phyloP scores from a whole-genome alignment of 2,113 vertebrate genomes.

The Canis aureus region DNA sequence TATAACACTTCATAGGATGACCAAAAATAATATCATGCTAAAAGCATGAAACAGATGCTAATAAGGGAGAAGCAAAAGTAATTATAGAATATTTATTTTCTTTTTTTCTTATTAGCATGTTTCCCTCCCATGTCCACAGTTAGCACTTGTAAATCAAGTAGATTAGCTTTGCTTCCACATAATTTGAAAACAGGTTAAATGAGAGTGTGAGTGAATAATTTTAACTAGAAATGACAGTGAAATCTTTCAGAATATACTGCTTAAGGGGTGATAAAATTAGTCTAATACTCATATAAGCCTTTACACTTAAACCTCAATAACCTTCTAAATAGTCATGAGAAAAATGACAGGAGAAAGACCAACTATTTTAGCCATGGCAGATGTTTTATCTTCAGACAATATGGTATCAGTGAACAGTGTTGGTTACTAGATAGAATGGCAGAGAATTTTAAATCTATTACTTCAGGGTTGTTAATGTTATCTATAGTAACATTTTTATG shows the following conservation, averaged over 20 bases:
- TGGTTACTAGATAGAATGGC: not conserved
- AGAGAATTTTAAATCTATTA: not conserved
- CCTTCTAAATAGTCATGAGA: not conserved
- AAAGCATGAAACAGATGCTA: not conserved
- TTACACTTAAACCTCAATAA: not conserved
- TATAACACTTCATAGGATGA: not conserved
- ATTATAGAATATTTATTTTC: not conserved
- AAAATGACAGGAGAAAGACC: not conserved
- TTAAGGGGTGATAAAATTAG: not conserved
- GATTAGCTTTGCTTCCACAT: not conserved
- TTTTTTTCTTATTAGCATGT: not conserved
- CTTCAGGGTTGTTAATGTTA: not conserved
- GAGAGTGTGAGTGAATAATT: not conserved
- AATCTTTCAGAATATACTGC: not conserved
- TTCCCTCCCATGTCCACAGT: not conserved
- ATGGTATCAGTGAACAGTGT: not conserved
- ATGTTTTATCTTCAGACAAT: not conserved
- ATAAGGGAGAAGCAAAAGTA: not conserved
- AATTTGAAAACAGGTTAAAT: not conserved
- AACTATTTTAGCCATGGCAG: not conserved
- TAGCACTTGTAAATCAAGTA: not conserved
- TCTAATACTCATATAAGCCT: not conserved
- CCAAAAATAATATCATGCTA: not conserved
- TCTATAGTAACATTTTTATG: not conserved
- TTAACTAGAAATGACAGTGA: constrained; percentile 1